These are phyloP conservation scores for Rhingia rostrata DNA, from an alignment of 2,888 invertebrate genomes.

Conservation along the genomic window DNA sequence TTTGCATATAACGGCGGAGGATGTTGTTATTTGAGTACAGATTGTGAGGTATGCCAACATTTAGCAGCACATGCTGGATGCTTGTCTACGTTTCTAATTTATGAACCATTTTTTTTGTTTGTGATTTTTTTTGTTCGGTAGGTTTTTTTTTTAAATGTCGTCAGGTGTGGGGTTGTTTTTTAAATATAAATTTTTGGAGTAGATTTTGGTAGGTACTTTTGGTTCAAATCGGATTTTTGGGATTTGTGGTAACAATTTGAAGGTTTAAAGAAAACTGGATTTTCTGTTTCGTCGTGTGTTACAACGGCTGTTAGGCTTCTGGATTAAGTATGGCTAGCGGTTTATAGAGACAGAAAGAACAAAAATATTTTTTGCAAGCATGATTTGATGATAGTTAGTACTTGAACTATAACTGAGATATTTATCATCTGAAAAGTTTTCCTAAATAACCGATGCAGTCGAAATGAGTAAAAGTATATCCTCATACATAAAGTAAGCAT, in stretches of 20 bases:
- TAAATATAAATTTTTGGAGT: not conserved
- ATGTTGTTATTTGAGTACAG: constrained; percentile 36
- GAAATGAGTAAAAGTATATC: too few relatives aligned
- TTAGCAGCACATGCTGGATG: constrained; percentile 26
- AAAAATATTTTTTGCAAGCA: too few relatives aligned
- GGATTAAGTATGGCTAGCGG: too few relatives aligned
- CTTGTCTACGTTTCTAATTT: constrained; percentile 17
- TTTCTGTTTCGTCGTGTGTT: too few relatives aligned
- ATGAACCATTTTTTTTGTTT: constrained; percentile 1
- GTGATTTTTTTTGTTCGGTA: not conserved
- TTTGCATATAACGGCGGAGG: constrained; percentile 60
- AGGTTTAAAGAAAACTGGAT: not conserved
- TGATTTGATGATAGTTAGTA: too few relatives aligned
- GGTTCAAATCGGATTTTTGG: constrained; percentile 39
- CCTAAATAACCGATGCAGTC: too few relatives aligned
- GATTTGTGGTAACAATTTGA: constrained; percentile 36
- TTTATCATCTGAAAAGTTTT: too few relatives aligned
- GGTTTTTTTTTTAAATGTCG: constrained; percentile 18
- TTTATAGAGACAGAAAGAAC: too few relatives aligned
- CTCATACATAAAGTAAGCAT: too few relatives aligned
- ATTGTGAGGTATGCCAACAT: constrained; percentile 18
- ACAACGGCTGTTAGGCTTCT: too few relatives aligned
- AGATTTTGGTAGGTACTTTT: not conserved
- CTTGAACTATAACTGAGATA: too few relatives aligned
- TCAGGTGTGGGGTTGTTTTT: constrained; percentile 39